Conservation (phyloP, 1,140 invertebrate genomes). For the Lethocerus indicus region DNA sequence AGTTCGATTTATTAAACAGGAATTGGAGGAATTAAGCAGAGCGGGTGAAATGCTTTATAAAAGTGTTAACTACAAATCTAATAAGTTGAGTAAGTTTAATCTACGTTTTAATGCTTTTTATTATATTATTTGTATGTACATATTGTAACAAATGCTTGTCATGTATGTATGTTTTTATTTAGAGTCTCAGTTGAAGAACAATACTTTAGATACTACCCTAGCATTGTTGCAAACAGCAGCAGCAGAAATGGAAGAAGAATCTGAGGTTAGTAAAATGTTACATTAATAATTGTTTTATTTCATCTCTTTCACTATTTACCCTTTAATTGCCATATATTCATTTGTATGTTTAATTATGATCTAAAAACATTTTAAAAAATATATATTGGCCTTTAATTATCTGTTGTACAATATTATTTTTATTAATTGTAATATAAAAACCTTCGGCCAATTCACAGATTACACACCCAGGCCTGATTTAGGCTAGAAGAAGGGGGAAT, state of each 20-base stretch:
- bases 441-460: not conserved
- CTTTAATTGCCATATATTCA: too few species aligned
- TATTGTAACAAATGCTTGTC: not conserved
- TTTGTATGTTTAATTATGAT: constrained; percentile 48
- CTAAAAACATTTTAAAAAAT: constrained; percentile 57
- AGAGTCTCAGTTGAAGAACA: constrained; percentile 3
- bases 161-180: not conserved
- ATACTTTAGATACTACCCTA: constrained; percentile 49
- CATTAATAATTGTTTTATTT: constrained; percentile 45
- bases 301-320: constrained; percentile 58
- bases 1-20: constrained; percentile 50
- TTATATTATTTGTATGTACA: not conserved
- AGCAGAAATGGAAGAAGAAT: constrained; percentile 74
- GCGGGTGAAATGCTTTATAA: constrained; percentile 44
- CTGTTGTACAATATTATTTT: constrained; percentile 28
- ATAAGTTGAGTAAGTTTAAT: constrained; percentile 39
- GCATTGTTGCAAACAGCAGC: constrained; percentile 70
- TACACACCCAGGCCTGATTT: too few species aligned
- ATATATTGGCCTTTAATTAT: constrained; percentile 69
- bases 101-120: not conserved
- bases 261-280: constrained; percentile 49
- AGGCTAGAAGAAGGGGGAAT: too few species aligned
- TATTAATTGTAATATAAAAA: not conserved
- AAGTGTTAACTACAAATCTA: constrained; percentile 45
- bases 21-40: constrained; percentile 47